These are phyloP conservation scores for Chrysoperla carnea DNA, from an alignment of 1,140 invertebrate species.

Conservation along the genomic window DNA sequence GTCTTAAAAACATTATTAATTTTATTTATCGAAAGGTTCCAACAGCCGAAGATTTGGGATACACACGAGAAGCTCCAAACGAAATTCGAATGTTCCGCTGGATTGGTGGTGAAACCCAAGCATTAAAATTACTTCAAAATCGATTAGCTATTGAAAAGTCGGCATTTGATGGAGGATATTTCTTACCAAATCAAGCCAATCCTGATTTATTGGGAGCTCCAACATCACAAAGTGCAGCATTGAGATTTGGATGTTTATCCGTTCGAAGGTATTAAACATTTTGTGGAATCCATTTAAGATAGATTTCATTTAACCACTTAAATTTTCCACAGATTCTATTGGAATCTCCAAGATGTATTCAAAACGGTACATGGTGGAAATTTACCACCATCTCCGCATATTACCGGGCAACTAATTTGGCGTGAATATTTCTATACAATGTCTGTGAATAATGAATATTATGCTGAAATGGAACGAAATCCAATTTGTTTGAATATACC, in stretches of 20 bases:
- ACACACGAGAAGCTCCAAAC: constrained; percentile 24
- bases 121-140: constrained; percentile 32
- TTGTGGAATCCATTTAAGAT: neutral
- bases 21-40: constrained; percentile 21
- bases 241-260: constrained; percentile 46
- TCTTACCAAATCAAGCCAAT: constrained; percentile 43
- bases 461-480: constrained; percentile 51
- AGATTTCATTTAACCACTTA: constrained; percentile 3
- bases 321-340: constrained; percentile 32
- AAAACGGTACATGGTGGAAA: constrained; percentile 28
- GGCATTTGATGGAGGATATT: constrained; percentile 27
- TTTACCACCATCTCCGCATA: constrained; percentile 22
- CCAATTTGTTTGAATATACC: constrained; percentile 55
- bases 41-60: constrained; percentile 37
- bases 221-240: constrained; percentile 45
- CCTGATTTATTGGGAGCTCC: constrained; percentile 48
- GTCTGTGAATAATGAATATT: constrained; percentile 45
- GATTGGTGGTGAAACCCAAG: constrained; percentile 48
- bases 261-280: constrained; percentile 27
- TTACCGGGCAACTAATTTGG: constrained; percentile 55
- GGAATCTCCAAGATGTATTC: constrained; percentile 41
- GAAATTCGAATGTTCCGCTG: constrained; percentile 28
- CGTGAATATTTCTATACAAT: constrained; percentile 63
- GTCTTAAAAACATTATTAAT: neutral
- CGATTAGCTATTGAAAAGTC: constrained; percentile 34